Percentiles rank a stretch among this genome's conserved stretches.
Conservation (phyloP, 2,888 invertebrate genomes). For the Penaeus monodon region DNA sequence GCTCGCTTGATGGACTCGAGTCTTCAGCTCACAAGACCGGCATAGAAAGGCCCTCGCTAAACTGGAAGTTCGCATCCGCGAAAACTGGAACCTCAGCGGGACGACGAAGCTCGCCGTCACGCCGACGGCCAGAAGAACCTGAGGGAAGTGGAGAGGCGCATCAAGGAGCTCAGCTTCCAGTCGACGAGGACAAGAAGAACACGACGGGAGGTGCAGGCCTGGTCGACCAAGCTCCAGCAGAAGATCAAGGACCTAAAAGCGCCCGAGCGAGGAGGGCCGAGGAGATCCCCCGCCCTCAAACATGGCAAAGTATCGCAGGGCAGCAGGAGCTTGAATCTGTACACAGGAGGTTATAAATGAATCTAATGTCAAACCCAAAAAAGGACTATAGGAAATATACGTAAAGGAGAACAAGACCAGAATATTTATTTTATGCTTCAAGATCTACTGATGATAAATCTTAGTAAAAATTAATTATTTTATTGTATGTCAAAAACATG, state of each 20-base stretch:
- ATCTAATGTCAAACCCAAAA: no score
- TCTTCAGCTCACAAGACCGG: not conserved
- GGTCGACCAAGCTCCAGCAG: slow-evolving; percentile 98
- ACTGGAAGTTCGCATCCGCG: slow-evolving; percentile 42
- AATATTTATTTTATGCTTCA: no score
- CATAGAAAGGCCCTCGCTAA: slow-evolving; percentile 42
- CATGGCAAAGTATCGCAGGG: slow-evolving; percentile 89
- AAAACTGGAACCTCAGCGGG: slow-evolving; percentile 68
- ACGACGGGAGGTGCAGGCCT: slow-evolving; percentile 99
- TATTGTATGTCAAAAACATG: no score
- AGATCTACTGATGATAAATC: no score
- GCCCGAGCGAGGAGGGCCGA: slow-evolving; percentile 77
- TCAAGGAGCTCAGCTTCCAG: slow-evolving; percentile 72
- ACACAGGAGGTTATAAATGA: no score
- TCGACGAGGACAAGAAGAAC: slow-evolving; percentile 99
- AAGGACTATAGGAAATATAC: no score
- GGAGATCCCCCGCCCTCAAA: slow-evolving; percentile 98
- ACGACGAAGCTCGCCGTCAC: slow-evolving; percentile 74
- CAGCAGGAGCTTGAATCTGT: slow-evolving; percentile 65
- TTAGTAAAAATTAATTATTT: no score
- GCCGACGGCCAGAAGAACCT: slow-evolving; percentile 74
- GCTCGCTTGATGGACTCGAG: no score
- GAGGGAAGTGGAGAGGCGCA: slow-evolving; percentile 73
- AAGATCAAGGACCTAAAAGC: slow-evolving; percentile 95
- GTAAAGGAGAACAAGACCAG: no score